These are phyloP conservation scores for Thaumetopoea pityocampa DNA, from an alignment of 1,140 invertebrate species.

Conservation along the genomic window DNA sequence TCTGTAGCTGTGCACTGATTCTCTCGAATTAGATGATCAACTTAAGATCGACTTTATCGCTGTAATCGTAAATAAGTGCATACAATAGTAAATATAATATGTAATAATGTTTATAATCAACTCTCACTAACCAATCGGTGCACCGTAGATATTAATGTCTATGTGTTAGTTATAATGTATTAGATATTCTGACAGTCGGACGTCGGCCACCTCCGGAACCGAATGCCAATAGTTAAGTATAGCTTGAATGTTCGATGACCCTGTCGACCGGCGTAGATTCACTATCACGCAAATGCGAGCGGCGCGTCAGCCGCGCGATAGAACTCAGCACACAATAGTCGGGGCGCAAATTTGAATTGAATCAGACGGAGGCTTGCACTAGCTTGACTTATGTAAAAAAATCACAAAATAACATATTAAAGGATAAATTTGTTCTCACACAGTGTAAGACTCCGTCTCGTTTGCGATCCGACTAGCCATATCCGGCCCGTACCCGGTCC, in stretches of 20 bases:
- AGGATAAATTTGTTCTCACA: too few species aligned
- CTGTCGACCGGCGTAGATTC: slow-evolving; percentile 46
- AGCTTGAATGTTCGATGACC: slow-evolving; percentile 72
- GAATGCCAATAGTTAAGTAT: slow-evolving; percentile 1
- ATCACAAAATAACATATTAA: too few species aligned
- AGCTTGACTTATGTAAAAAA: too few species aligned
- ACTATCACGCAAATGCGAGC: background rate
- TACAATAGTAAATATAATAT: slow-evolving; percentile 14
- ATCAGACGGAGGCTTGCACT: too few species aligned
- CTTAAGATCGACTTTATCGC: slow-evolving; percentile 10
- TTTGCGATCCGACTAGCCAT: too few species aligned
- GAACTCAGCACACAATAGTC: too few species aligned
- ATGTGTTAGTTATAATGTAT: slow-evolving; percentile 13
- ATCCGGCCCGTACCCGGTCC: slow-evolving; percentile 7
- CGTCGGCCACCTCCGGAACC: slow-evolving; percentile 3
- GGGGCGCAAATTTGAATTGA: too few species aligned
- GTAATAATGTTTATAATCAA: slow-evolving; percentile 10
- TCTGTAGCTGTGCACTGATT: slow-evolving; percentile 32
- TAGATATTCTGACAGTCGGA: slow-evolving; percentile 10
- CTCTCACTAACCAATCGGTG: slow-evolving; percentile 11
- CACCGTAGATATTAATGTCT: slow-evolving; percentile 12
- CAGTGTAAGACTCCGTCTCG: too few species aligned
- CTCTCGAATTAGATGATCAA: slow-evolving; percentile 27
- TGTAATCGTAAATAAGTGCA: slow-evolving; percentile 7
- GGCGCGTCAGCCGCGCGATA: slow-evolving; percentile 9